phyloP scores from a whole-genome alignment of 2,888 invertebrate genomes.

The Monochamus alternatus region DNA sequence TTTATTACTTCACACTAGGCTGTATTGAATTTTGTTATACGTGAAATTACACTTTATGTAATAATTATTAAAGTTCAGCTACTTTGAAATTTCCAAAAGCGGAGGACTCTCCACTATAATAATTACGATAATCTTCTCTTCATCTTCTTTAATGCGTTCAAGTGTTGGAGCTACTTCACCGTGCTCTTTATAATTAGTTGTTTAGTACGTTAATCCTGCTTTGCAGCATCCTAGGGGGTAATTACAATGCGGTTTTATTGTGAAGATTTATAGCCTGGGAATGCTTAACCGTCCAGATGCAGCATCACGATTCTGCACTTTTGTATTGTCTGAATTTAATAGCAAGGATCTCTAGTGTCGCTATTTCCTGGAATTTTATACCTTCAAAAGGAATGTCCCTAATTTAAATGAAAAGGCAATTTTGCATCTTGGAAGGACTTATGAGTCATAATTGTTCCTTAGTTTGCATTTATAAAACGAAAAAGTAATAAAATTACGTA shows the following conservation, averaged over 20 bases:
- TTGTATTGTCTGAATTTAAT: neutral
- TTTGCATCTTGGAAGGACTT: too few relatives aligned
- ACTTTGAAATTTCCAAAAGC: too few relatives aligned
- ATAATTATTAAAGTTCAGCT: too few relatives aligned
- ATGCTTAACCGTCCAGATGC: neutral
- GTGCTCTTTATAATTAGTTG: constrained; percentile 2
- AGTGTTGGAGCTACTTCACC: neutral
- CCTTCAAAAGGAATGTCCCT: too few relatives aligned
- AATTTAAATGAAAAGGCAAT: too few relatives aligned
- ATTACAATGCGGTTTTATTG: neutral
- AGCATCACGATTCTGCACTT: neutral
- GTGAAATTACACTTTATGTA: too few relatives aligned
- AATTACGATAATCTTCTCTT: neutral
- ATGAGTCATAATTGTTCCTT: too few relatives aligned
- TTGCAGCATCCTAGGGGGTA: neutral
- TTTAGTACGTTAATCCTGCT: neutral
- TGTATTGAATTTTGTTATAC: too few relatives aligned
- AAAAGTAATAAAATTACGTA: too few relatives aligned
- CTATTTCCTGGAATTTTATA: neutral
- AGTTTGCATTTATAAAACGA: too few relatives aligned
- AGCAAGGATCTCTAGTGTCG: neutral
- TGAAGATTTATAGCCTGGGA: neutral
- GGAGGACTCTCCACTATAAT: too few relatives aligned
- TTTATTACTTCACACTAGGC: too few relatives aligned
- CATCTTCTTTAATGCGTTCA: neutral